These are phyloP conservation scores for Pseudobourletiella spinata DNA, from an alignment of 1,140 invertebrate species.

Conservation along the genomic window DNA sequence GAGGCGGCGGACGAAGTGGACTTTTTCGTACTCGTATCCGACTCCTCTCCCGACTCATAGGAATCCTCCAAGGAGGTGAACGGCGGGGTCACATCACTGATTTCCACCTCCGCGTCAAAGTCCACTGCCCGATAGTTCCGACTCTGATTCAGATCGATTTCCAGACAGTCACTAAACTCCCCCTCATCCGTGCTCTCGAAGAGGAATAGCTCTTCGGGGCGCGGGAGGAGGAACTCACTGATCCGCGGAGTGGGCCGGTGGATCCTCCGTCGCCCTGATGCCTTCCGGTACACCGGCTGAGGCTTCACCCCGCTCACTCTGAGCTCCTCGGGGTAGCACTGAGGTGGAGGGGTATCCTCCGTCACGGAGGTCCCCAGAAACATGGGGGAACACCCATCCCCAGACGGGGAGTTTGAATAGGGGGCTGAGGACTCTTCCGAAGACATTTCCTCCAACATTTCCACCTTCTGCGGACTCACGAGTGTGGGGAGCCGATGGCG, in stretches of 20 bases:
- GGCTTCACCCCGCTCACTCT: background rate
- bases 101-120: background rate
- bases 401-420: background rate
- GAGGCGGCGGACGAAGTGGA: background rate
- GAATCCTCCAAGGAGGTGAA: background rate
- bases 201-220: background rate
- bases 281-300: background rate
- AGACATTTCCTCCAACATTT: background rate
- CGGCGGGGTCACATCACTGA: background rate
- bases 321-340: background rate
- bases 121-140: constrained; percentile 1
- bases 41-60: background rate
- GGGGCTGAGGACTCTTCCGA: background rate
- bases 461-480: background rate
- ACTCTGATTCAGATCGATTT: background rate
- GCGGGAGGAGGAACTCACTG: background rate
- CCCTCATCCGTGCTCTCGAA: constrained; percentile 25
- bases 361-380: background rate
- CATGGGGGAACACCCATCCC: background rate
- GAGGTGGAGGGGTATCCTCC: background rate
- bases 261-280: background rate
- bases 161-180: constrained; percentile 9
- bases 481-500: constrained; percentile 5
- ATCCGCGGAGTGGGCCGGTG: background rate
- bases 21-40: background rate